Conservation (phyloP, 2,797 vertebrate genomes). For the Threskiornis aethiopicus region DNA sequence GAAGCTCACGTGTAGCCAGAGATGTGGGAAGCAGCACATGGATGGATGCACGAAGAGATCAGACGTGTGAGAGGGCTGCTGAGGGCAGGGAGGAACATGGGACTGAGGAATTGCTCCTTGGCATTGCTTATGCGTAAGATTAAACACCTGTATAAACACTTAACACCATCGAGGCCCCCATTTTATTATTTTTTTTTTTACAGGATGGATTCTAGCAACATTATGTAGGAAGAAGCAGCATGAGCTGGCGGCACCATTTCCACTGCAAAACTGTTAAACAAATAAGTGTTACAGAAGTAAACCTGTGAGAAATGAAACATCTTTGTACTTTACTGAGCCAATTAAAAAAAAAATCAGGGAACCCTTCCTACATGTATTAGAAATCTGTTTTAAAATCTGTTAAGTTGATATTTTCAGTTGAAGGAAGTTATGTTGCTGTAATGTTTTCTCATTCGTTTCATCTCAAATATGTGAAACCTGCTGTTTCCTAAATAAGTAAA, state of each 20-base stretch:
- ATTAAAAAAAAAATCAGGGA: constrained; percentile 66
- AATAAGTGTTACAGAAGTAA: constrained; percentile 69
- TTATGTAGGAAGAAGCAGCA: constrained; percentile 13
- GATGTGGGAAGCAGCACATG: background rate
- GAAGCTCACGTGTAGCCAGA: fast-evolving
- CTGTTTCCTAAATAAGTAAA: constrained; percentile 73
- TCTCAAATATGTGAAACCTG: constrained; percentile 75
- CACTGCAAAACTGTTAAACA: constrained; percentile 62
- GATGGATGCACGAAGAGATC: background rate
- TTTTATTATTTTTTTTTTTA: background rate
- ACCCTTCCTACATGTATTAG: constrained; percentile 72
- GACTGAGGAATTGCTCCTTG: background rate
- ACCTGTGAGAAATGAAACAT: constrained; percentile 69
- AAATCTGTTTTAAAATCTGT: constrained; percentile 76
- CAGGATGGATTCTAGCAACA: background rate
- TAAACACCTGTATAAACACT: background rate
- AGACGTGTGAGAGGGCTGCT: background rate
- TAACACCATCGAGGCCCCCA: fast-evolving
- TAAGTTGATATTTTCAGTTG: constrained; percentile 69
- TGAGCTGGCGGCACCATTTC: constrained; percentile 41
- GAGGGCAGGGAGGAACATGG: background rate
- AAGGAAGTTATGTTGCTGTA: constrained; percentile 68
- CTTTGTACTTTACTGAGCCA: constrained; percentile 68
- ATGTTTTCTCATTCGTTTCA: constrained; percentile 72
- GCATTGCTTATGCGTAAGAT: background rate